Conservation (phyloP, 2,113 vertebrate species). For the Otus sunia region DNA sequence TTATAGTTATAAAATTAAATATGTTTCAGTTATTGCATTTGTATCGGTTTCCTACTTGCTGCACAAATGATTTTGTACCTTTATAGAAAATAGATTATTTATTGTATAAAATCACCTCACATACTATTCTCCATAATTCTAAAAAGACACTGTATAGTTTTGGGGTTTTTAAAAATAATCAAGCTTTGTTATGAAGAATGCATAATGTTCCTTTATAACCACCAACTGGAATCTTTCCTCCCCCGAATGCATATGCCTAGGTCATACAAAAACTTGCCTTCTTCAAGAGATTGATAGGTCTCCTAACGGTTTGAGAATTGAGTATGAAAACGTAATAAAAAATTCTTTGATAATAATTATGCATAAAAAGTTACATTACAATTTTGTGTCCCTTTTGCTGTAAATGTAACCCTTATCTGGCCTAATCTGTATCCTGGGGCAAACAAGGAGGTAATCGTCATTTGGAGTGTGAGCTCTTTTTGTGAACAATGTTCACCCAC, state of each 20-base stretch:
- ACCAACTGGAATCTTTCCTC: not conserved
- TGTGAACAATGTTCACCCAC: not conserved
- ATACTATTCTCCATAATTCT: not conserved
- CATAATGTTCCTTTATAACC: not conserved
- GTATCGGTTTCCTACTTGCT: constrained; percentile 17
- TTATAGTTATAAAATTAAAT: constrained; percentile 39
- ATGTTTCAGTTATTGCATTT: constrained; percentile 21
- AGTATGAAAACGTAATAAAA: not conserved
- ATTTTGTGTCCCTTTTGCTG: not conserved
- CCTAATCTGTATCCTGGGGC: not conserved
- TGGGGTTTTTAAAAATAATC: not conserved
- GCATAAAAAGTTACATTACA: not conserved
- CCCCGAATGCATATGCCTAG: not conserved
- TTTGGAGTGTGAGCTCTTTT: not conserved
- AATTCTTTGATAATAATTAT: not conserved
- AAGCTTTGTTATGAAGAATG: not conserved
- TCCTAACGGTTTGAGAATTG: not conserved
- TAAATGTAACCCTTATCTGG: not conserved
- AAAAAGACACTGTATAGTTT: not conserved
- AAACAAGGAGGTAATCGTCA: not conserved
- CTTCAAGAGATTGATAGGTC: not conserved
- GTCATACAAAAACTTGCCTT: not conserved
- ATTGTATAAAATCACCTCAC: constrained; percentile 53
- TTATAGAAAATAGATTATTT: constrained; percentile 68
- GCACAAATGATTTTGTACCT: constrained; percentile 44